Evolutionary conservation across 2,113 vertebrate genomes (phyloP).

Genomic region (Neogale vison): DNA sequence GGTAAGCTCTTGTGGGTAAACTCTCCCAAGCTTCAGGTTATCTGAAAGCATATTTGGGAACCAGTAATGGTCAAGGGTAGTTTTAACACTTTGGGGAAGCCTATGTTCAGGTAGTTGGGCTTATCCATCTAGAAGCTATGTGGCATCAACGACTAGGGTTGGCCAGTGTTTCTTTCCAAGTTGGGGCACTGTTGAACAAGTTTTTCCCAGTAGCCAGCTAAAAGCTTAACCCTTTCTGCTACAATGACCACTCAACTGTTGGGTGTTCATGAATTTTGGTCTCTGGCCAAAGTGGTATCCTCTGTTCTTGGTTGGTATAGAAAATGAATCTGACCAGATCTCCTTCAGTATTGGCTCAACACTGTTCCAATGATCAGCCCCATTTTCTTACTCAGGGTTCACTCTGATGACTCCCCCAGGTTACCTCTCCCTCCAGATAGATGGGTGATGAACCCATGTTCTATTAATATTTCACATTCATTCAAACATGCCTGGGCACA

Average conservation of each 20-base stretch:
- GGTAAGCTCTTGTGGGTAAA: not conserved
- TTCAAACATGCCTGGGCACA: no score
- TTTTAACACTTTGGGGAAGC: not conserved
- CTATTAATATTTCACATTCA: not conserved
- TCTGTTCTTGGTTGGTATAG: not conserved
- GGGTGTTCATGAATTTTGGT: fast-evolving
- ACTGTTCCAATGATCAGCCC: not conserved
- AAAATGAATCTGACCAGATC: not conserved
- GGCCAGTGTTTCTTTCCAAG: not conserved
- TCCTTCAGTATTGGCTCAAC: not conserved
- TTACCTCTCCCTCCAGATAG: not conserved
- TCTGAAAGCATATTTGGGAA: not conserved
- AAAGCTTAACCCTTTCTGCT: not conserved
- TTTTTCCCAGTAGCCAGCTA: not conserved
- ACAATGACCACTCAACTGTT: not conserved
- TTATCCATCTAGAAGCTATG: no score
- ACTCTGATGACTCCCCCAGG: not conserved
- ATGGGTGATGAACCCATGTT: not conserved
- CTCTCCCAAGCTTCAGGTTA: not conserved
- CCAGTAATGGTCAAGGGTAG: not conserved
- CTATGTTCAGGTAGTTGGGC: not conserved
- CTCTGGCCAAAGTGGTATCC: not conserved
- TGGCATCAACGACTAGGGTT: not conserved
- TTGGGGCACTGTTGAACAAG: not conserved
- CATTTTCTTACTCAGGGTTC: not conserved